Base-by-base conservation (phyloP, 2,888 invertebrate species). In the Germaria angustata region DNA sequence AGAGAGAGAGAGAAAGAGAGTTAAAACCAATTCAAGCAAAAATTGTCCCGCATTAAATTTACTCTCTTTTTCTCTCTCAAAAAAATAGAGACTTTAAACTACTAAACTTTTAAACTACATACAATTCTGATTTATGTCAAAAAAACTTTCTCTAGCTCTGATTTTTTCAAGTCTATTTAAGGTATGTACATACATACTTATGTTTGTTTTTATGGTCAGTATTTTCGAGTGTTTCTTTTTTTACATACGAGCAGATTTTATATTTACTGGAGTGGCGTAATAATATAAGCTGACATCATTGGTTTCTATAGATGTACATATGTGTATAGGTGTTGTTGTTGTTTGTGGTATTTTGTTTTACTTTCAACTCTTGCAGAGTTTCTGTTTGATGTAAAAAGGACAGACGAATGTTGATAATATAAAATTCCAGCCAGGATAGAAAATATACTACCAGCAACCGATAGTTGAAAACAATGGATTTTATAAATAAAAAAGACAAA, bases 261-360 rank as follows among this genome's bases (percentile, higher is more conserved):
- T 28, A 5, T 20, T 34, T n/a, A 2, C 8, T 44, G 15, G 28
- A 39, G 34, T 55, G 51, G 24, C 44, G 53, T 65, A 53, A 72
- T 17, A 65, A 65, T 24, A 55, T 55, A 55, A 53, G 44, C 34
- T 75, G 73, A 75, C 73, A 75, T 75, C 73, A 75, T 65, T 65
- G 32, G 34, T 28, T 44, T 3, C 28, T 5, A 5, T 6, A 28
- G 28, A 5, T 28, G 28, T 46, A n/a, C n/a, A n/a, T n/a, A n/a
- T n/a, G n/a, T n/a, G n/a, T n/a, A n/a, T n/a, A n/a, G n/a, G n/a
- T 13, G 17, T 2, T 55, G 32, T 69, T 55, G 39, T 13, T 28
- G 39, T 32, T 41, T 32, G 39, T 61, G 20, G 49, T 44, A 51
- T 28, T 49, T 22, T 9, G 0, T 51, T 51, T 17, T 15, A 32